Conservation (phyloP, 2,888 invertebrate species). For the Geophilus truncorum region DNA sequence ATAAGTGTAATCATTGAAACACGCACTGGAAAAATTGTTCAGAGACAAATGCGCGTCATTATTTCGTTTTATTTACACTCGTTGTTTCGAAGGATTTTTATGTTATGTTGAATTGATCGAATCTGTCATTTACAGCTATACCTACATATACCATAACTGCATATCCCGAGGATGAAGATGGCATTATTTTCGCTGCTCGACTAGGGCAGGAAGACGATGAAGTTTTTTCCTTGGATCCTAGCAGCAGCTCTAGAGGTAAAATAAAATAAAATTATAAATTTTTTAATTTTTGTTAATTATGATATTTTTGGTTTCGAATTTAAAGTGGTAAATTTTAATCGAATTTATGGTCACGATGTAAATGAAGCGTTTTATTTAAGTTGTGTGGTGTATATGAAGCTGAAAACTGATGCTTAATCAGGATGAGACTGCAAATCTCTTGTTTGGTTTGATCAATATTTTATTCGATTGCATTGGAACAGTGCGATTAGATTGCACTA, state of each 20-base stretch:
- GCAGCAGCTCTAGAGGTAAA: conserved; percentile 13
- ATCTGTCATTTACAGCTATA: not conserved
- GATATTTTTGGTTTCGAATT: too few relatives aligned
- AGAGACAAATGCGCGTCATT: not conserved
- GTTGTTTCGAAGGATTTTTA: not conserved
- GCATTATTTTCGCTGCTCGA: conserved; percentile 84
- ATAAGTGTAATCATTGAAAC: not conserved
- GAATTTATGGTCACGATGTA: not conserved
- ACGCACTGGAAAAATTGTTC: not conserved
- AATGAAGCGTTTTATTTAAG: not conserved
- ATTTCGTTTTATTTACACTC: too few relatives aligned
- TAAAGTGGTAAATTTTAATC: not conserved
- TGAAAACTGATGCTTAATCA: not conserved
- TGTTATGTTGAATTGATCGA: not conserved
- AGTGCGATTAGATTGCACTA: not conserved
- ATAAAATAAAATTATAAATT: not conserved
- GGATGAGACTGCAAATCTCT: not conserved
- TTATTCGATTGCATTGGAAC: not conserved
- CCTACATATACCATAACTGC: conserved; percentile 3
- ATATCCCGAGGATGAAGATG: conserved; percentile 54
- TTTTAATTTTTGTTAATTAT: not conserved
- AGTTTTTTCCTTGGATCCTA: not conserved
- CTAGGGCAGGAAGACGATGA: conserved; percentile 48
- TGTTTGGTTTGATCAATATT: not conserved
- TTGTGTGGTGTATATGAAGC: not conserved